Conservation (phyloP, 1,140 invertebrate genomes). For the silkworm (Bombyx mori) region DNA sequence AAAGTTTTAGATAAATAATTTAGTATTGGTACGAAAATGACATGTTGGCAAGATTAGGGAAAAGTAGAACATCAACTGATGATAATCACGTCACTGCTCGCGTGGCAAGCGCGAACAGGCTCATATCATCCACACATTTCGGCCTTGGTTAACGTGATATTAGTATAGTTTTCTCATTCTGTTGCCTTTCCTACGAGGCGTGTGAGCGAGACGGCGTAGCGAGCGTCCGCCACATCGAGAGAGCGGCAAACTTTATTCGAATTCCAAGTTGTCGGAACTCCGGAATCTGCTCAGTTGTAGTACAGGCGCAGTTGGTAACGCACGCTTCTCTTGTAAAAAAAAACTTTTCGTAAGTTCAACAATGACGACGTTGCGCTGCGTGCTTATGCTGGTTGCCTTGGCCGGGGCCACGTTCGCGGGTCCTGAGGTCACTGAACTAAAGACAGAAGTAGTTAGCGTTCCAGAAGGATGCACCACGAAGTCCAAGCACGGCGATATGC, state of each 20-base stretch:
- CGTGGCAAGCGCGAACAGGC: conserved; percentile 42
- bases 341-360: conserved; percentile 63
- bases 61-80: conserved; percentile 47
- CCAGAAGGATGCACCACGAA: conserved; percentile 86
- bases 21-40: background rate
- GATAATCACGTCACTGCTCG: conserved; percentile 47
- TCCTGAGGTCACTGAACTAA: conserved; percentile 74
- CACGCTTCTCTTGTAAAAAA: conserved; percentile 21
- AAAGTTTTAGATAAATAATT: no score
- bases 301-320: conserved; percentile 24
- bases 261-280: conserved; percentile 38
- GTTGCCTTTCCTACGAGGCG: background rate
- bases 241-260: conserved; percentile 48
- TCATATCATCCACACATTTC: conserved; percentile 30
- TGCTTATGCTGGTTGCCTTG: conserved; percentile 59
- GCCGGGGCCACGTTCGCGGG: conserved; percentile 57
- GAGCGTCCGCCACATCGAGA: no score
- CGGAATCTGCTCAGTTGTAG: conserved; percentile 34
- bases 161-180: conserved; percentile 28
- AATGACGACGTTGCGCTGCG: conserved; percentile 48
- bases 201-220: conserved; percentile 18
- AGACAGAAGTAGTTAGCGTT: conserved; percentile 84
- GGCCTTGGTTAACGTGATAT: conserved; percentile 11
- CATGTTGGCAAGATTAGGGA: conserved; percentile 29
- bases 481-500: conserved; percentile 89